These are phyloP conservation scores for Drosophila varians DNA, from an alignment of 1,140 invertebrate species.

Conservation along the genomic window DNA sequence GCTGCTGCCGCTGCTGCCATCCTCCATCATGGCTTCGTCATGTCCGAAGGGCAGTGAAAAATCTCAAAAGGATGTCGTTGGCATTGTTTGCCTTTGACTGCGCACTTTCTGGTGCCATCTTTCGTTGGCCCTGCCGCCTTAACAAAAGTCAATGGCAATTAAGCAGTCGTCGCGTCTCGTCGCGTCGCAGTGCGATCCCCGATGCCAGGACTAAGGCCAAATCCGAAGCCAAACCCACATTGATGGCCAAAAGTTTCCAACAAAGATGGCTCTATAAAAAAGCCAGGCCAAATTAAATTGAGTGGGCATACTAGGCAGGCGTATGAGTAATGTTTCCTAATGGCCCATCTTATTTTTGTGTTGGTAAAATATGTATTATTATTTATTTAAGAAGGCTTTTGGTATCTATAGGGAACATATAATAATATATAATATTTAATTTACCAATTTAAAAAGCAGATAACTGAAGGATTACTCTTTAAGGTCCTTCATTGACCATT, in stretches of 20 bases:
- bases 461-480: conserved; percentile 4
- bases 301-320: conserved; percentile 30
- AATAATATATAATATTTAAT: too few relatives aligned
- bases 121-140: conserved; percentile 44
- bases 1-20: conserved; percentile 1
- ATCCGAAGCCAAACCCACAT: conserved; percentile 39
- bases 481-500: conserved; percentile 19
- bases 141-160: conserved; percentile 75
- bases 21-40: conserved; percentile 59
- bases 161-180: conserved; percentile 52
- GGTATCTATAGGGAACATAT: too few relatives aligned
- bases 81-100: conserved; percentile 68
- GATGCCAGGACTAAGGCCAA: conserved; percentile 22
- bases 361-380: background rate
- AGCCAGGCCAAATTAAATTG: conserved; percentile 37
- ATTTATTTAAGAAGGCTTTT: too few relatives aligned
- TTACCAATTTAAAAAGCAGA: background rate
- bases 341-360: background rate
- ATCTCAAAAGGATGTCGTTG: conserved; percentile 69
- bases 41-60: conserved; percentile 63
- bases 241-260: conserved; percentile 47
- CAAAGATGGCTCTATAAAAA: conserved; percentile 12
- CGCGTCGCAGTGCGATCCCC: conserved; percentile 54
- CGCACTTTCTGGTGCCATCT: conserved; percentile 60
- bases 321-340: conserved; percentile 9